phyloP scores from a whole-genome alignment of 2,113 vertebrate species.

The Alosa alosa region DNA sequence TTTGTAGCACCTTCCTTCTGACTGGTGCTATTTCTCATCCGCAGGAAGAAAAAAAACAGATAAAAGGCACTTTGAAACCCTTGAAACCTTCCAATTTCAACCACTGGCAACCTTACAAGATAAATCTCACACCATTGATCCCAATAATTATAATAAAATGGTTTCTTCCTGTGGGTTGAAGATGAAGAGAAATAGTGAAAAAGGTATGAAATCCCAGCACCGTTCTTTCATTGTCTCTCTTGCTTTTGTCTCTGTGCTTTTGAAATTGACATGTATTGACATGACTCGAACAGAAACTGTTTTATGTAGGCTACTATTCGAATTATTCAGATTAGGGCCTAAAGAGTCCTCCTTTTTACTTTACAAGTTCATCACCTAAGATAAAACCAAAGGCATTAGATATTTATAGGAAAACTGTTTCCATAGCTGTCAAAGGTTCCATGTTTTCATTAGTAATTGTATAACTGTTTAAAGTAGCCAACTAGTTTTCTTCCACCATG shows the following conservation, averaged over 20 bases:
- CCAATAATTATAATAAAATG: not conserved
- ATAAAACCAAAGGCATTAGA: not conserved
- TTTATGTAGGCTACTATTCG: too few species aligned
- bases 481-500: not conserved
- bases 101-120: constrained; percentile 19
- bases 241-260: not conserved
- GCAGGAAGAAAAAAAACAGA: constrained; percentile 67
- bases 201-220: not conserved
- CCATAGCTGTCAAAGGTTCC: not conserved
- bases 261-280: not conserved
- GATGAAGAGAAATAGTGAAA: constrained; percentile 13
- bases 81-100: constrained; percentile 37
- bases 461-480: not conserved
- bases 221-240: not conserved
- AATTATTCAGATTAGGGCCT: not conserved
- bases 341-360: not conserved
- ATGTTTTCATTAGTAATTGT: not conserved
- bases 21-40: constrained; percentile 49
- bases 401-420: not conserved
- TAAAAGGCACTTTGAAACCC: constrained; percentile 70
- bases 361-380: not conserved
- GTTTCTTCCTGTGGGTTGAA: not conserved
- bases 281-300: not conserved
- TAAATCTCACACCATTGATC: not conserved
- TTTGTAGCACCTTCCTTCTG: constrained; percentile 32